Conservation (phyloP, 2,888 invertebrate genomes). For the Cremastinae sp. region DNA sequence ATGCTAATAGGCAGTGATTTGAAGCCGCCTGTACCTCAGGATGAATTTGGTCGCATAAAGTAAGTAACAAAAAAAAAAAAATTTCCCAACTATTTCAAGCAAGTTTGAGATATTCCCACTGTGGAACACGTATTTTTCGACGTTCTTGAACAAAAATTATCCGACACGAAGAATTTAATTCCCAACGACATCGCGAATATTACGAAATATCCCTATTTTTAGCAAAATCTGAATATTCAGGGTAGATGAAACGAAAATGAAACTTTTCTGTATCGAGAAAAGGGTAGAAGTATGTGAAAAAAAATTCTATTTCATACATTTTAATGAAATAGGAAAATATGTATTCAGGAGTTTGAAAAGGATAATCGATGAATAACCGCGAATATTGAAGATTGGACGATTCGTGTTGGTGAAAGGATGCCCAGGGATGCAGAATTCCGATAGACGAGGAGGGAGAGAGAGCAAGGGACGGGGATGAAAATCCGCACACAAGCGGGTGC, state of each 20-base stretch:
- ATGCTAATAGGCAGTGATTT: conserved; percentile 89
- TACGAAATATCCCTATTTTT: too few species aligned
- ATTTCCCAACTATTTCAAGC: too few species aligned
- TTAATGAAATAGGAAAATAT: neutral
- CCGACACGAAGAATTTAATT: too few species aligned
- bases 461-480: conserved; percentile 23
- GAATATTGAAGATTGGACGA: neutral
- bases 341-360: neutral
- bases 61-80: conserved; percentile 80
- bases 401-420: neutral
- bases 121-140: too few species aligned
- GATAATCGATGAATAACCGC: neutral
- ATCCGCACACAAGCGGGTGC: conserved; percentile 21
- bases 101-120: too few species aligned
- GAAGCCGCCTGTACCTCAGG: conserved; percentile 84
- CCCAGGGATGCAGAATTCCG: conserved; percentile 4
- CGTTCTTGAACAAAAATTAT: too few species aligned
- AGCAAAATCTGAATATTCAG: too few species aligned
- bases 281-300: too few species aligned
- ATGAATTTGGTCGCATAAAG: conserved; percentile 93
- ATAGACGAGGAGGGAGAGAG: neutral
- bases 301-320: too few species aligned
- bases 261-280: too few species aligned
- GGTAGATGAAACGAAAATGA: too few species aligned
- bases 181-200: too few species aligned